These are phyloP conservation scores for Opisthocomus hoazin DNA, from an alignment of 2,113 vertebrate genomes.

Conservation along the genomic window DNA sequence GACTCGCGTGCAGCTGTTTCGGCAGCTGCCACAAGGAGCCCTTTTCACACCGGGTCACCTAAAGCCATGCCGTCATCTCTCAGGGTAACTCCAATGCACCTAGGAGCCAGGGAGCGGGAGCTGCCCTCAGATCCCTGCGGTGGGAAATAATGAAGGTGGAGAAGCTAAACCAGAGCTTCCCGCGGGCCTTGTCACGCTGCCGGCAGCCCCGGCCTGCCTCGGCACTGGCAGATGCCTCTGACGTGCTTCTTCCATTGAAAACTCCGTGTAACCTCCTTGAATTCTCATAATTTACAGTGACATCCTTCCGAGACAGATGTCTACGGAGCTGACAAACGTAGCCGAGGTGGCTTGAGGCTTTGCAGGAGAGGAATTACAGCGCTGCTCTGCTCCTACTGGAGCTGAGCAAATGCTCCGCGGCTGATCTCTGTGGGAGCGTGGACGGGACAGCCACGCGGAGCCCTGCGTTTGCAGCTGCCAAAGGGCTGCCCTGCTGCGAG, in stretches of 20 bases:
- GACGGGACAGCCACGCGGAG: rapidly evolving
- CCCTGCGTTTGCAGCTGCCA: neutral
- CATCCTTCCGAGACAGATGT: neutral
- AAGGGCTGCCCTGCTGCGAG: neutral
- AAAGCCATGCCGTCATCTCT: rapidly evolving
- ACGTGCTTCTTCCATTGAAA: neutral
- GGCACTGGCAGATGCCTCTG: neutral
- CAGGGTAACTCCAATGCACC: neutral
- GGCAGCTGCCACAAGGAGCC: neutral
- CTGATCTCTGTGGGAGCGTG: neutral
- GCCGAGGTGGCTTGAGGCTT: neutral
- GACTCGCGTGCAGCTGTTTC: neutral
- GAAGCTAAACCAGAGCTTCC: slow-evolving; percentile 4
- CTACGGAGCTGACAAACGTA: neutral
- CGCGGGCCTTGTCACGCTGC: neutral
- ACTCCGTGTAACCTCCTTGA: neutral
- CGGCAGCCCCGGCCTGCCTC: neutral
- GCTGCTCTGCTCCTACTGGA: rapidly evolving
- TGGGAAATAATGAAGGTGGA: neutral
- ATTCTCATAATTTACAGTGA: neutral
- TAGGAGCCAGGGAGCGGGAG: neutral
- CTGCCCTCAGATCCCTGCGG: neutral
- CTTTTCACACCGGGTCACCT: neutral
- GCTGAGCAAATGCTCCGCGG: neutral
- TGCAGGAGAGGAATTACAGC: neutral